Base-by-base conservation (phyloP, 2,797 vertebrate species). In the Alcedo quadribrachys region DNA sequence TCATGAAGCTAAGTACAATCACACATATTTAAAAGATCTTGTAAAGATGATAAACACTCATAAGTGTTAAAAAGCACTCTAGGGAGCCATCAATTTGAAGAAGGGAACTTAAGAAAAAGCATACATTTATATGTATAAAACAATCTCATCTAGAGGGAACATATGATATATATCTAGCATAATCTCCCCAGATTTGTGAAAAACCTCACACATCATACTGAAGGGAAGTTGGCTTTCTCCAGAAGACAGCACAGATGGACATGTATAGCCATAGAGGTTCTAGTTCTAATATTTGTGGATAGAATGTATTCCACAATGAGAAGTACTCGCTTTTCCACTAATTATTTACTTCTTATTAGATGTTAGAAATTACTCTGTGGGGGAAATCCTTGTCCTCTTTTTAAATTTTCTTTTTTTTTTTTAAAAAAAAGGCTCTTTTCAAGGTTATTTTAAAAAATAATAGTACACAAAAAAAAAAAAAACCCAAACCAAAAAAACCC, bases 31-130 rank as follows among this genome's bases (percentile, higher is more conserved):
- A 93, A 90, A 60, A 90, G 81, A 85, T 82, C 63, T 61, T 95
- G 24, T 81, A 96, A 95, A 80, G 82, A 96, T 87, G 85, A 94
- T 85, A 96, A 97, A 94, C 87, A 87, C 46, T 73, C 43, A 22
- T 75, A 96, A 92, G 66, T 95, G 80, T 85, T 78, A 85, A 96
- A 96, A 93, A 81, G 62, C 71, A 48, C 94, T 95, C 85, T 66
- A 82, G 87, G 92, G 89, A 96, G 45, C 30, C 71, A 96, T 97
- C 75, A 78, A 66, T 95, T 96, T 94, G 82, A 91, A 93, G 50
- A 94, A 92, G 40, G 92, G 91, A 95, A 94, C 55, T 81, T 93
- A 84, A 81, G 85, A 94, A 91, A 92, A 85, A 89, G 65, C 45
- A 89, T 93, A 80, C 68, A 73, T 61, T 33, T 93, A 77, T 89